Evolutionary conservation across 2,888 invertebrate species (phyloP), one percentile per base, ranked within the genome.

Genomic region (Shargacucullia verbasci): DNA sequence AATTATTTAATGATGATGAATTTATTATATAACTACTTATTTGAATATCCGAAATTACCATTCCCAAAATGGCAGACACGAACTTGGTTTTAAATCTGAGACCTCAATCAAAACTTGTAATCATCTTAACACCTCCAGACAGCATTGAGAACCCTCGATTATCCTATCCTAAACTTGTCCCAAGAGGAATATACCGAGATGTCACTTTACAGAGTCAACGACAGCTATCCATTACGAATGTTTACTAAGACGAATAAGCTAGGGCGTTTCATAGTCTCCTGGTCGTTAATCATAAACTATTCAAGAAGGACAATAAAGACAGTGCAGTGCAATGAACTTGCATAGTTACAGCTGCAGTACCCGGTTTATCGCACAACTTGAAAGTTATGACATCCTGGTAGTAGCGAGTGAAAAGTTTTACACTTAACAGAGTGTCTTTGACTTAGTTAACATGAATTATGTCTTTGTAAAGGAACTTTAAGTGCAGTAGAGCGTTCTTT

Each of bases 391-490:
- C 70, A 55, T 66, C 66, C 63, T 59, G 59, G 68, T 56, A 29
- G 59, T 37, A 44, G 48, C 59, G 55, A 63, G 60, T 59, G 60
- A 52, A 72, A 73, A 74, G 59, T 74, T 74, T 74, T 66, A 66
- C 53, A 69, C 69, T 73, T 60, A 71, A 63, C 65, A 57, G 58
- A 68, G 72, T 65, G 69, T 71, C 72, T 73, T 70, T 74, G 62
- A 71, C 69, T 71, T 71, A 56, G 68, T 73, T 65, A 63, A 53
- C 71, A 73, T 74, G 75, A 71, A 71, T 74, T 74, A 74, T 71
- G 65, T 69, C 62, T 65, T 62, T 59, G 66, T 65, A 54, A 56
- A 43, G 6, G 25, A 73, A 63, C 53, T 70, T 58, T 14, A 58
- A 62, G 68, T 53, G 56, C 63, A 29, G 29, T 44, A 27, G 40